Evolutionary conservation across 2,797 vertebrate genomes (phyloP).

Genomic region (Aselliscus stoliczkanus): DNA sequence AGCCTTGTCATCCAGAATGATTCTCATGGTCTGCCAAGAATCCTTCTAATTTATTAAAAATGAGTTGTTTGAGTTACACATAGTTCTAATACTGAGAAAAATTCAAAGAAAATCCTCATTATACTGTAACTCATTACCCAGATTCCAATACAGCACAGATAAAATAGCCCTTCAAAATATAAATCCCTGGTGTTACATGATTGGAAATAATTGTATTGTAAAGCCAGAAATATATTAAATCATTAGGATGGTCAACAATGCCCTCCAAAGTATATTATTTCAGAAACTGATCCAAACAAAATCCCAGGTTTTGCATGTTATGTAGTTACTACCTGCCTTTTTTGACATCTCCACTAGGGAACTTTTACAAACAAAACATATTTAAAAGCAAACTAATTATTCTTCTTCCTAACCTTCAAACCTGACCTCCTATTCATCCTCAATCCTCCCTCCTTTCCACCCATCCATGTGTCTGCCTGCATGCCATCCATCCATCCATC

Average conservation of each 20-base stretch:
- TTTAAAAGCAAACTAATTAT: neutral
- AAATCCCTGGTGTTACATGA: neutral
- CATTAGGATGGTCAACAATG: neutral
- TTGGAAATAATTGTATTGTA: neutral
- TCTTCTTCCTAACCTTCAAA: neutral
- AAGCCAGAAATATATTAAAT: neutral
- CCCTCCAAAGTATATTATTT: neutral
- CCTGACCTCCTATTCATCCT: neutral
- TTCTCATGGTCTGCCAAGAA: neutral
- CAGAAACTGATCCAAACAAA: neutral
- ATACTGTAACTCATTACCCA: neutral
- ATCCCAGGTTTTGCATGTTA: neutral
- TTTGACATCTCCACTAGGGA: neutral
- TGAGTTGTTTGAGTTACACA: neutral
- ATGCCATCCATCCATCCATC: no score
- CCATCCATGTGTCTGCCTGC: neutral
- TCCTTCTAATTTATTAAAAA: neutral
- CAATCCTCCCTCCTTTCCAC: neutral
- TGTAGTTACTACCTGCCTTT: neutral
- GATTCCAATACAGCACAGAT: neutral
- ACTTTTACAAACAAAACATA: conserved; percentile 10
- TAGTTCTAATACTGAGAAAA: neutral
- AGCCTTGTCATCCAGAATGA: neutral
- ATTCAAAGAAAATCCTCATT: neutral
- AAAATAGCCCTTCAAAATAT: neutral